These are phyloP conservation scores for Bucorvus abyssinicus DNA, from an alignment of 2,797 vertebrate genomes.

Conservation along the genomic window DNA sequence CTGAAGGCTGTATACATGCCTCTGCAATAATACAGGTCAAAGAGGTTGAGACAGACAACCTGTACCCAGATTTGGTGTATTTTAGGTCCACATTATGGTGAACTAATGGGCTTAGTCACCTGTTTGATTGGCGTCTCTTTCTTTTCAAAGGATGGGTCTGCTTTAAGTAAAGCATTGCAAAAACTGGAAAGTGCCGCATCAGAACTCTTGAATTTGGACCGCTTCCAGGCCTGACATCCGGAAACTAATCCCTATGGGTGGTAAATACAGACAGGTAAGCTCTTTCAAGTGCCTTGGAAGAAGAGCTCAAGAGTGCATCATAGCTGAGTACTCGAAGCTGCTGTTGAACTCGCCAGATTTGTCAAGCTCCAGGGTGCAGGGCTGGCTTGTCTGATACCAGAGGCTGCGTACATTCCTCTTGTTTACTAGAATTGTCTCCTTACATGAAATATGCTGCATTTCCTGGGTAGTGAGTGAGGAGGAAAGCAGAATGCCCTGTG, in stretches of 20 bases:
- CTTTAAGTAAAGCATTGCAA: not conserved
- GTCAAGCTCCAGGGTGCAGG: not conserved
- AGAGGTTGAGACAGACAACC: not conserved
- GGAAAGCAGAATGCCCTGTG: not conserved
- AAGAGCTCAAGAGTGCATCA: not conserved
- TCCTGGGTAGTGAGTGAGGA: not conserved
- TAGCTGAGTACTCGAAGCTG: not conserved
- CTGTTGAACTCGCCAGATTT: not conserved
- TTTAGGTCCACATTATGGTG: not conserved
- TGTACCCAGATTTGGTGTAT: not conserved
- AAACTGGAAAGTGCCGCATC: not conserved
- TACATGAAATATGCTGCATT: not conserved
- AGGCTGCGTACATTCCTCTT: accelerated
- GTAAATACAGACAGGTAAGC: conserved; percentile 47
- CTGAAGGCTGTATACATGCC: not conserved
- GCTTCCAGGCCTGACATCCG: not conserved
- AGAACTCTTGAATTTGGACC: not conserved
- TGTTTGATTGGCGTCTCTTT: not conserved
- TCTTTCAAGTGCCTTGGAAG: not conserved
- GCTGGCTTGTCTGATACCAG: conserved; percentile 2
- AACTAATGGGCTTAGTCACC: not conserved
- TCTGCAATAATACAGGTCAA: not conserved
- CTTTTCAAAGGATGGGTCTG: conserved; percentile 30
- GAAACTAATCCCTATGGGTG: conserved; percentile 16
- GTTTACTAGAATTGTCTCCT: not conserved